Percentiles rank a stretch among this genome's conserved stretches.
phyloP scores from a whole-genome alignment of 1,140 invertebrate species.

The Teleogryllus occipitalis region DNA sequence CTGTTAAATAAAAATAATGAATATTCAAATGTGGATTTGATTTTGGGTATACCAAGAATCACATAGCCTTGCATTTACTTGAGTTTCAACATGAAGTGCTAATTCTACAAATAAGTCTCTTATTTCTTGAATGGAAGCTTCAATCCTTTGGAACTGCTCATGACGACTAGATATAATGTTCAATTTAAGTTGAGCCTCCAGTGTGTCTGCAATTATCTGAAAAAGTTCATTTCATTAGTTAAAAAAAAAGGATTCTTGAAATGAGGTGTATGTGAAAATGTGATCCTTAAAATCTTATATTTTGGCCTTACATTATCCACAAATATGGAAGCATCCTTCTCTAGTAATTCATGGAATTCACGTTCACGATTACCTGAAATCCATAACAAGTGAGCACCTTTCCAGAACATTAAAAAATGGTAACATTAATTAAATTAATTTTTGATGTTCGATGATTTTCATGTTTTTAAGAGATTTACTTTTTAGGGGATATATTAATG shows the following conservation, averaged over 20 bases:
- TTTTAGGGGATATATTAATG: no score
- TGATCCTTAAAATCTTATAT: no score
- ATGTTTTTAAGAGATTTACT: no score
- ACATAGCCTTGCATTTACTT: constrained; percentile 38
- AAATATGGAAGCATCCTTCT: constrained; percentile 46
- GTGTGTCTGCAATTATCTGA: constrained; percentile 73
- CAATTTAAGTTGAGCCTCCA: constrained; percentile 67
- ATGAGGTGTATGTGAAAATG: no score
- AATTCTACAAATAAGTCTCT: constrained; percentile 77
- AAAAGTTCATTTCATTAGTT: constrained; percentile 26
- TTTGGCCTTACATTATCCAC: constrained; percentile 48
- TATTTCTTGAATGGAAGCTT: constrained; percentile 70
- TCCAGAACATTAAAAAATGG: no score
- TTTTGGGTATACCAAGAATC: no score
- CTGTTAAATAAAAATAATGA: not conserved
- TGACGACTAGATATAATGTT: constrained; percentile 76
- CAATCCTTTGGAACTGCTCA: constrained; percentile 46
- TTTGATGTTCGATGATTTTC: no score
- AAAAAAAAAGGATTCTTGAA: no score
- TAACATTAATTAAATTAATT: no score
- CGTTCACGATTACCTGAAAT: no score
- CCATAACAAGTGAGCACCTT: no score
- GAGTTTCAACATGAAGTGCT: constrained; percentile 63
- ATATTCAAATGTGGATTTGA: not conserved
- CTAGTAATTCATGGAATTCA: constrained; percentile 37